A percentile compares a stretch with the other conserved stretches of the same genome.
Conservation (phyloP, 2,113 vertebrate genomes). For the Rallus limicola region DNA sequence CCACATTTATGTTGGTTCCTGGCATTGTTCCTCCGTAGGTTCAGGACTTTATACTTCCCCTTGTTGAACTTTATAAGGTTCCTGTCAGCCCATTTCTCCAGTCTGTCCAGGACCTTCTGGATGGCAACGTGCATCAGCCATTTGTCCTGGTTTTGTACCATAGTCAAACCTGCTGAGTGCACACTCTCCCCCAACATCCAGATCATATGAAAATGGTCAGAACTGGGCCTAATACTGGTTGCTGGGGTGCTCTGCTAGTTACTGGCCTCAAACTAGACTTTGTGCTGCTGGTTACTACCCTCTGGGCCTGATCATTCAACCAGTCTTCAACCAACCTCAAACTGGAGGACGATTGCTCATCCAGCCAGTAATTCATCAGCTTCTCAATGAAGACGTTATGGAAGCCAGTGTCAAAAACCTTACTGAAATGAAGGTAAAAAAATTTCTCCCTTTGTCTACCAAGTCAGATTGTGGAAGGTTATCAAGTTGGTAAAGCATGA, state of each 20-base stretch:
- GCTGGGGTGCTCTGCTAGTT: not conserved
- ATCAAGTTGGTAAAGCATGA: not conserved
- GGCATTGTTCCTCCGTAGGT: rapidly evolving
- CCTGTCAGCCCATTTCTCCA: not conserved
- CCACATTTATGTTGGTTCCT: not conserved
- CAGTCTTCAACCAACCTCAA: not conserved
- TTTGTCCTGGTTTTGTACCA: not conserved
- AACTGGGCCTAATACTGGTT: not conserved
- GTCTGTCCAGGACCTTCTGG: not conserved
- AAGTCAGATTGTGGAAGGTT: not conserved
- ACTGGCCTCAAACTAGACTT: not conserved
- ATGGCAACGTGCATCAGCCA: not conserved
- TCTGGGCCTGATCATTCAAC: not conserved
- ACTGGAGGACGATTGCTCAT: not conserved
- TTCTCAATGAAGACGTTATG: not conserved
- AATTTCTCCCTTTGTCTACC: not conserved
- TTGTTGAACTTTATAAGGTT: not conserved
- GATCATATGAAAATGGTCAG: not conserved
- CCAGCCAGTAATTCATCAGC: not conserved
- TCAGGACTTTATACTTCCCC: not conserved
- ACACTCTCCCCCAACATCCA: not conserved
- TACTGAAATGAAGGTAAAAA: not conserved
- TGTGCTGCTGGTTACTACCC: not conserved
- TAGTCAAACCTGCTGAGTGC: not conserved
- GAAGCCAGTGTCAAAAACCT: not conserved